A percentile compares a stretch with the other conserved stretches of the same genome.
phyloP scores from a whole-genome alignment of 23 tunicate species.

The Styela clava region DNA sequence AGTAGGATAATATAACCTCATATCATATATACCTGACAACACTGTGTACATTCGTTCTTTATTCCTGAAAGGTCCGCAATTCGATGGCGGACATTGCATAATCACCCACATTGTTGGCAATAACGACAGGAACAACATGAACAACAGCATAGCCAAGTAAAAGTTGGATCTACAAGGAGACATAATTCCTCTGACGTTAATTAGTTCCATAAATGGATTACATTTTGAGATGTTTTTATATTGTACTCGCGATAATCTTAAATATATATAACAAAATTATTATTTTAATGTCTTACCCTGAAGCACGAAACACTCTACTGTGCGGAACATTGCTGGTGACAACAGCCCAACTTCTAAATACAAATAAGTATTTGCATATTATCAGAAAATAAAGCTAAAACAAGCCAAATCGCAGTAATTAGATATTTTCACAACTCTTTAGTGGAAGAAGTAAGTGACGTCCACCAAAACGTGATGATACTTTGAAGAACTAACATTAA shows the following conservation, averaged over 20 bases:
- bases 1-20: too few species aligned
- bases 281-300: slow-evolving; percentile 47
- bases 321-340: slow-evolving; percentile 73
- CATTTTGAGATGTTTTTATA: too few species aligned
- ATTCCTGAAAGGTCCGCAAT: slow-evolving; percentile 63
- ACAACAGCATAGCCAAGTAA: slow-evolving; percentile 62
- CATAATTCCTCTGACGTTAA: too few species aligned
- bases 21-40: slow-evolving; percentile 43
- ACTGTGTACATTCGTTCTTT: slow-evolving; percentile 61
- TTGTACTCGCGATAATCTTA: too few species aligned
- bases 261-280: too few species aligned
- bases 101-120: slow-evolving; percentile 82
- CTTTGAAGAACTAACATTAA: neutral
- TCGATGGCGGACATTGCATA: slow-evolving; percentile 49
- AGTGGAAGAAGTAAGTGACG: too few species aligned
- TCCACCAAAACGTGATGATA: neutral
- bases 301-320: slow-evolving; percentile 68
- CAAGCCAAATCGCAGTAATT: too few species aligned
- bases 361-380: neutral
- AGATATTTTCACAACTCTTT: too few species aligned
- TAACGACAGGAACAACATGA: slow-evolving; percentile 77
- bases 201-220: too few species aligned
- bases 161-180: slow-evolving; percentile 58
- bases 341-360: slow-evolving; percentile 68
- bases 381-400: too few species aligned